Evolutionary conservation across 2,888 invertebrate species (phyloP), one percentile per base, ranked within the genome.

Genomic region (Caenorhabditis angaria): DNA sequence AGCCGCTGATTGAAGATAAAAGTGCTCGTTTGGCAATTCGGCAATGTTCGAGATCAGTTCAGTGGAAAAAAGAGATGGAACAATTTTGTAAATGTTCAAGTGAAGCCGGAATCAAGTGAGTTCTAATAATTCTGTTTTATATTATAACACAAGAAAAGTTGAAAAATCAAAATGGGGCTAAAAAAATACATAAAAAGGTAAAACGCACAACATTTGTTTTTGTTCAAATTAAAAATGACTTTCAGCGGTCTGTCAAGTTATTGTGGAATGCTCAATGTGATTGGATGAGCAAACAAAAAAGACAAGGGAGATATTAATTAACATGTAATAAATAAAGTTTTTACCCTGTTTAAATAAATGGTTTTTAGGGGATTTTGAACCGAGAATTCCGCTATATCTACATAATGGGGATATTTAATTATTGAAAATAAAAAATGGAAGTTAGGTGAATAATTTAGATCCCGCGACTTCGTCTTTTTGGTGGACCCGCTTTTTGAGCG

Each of bases 71-170:
- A 27, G 83, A 83, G 59, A 78, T 83, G 29, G 78, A 75, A 54
- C 73, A 82, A 27, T 65, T 85, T 53, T 85, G 85, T 67, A 73
- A 80, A 41, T 86, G 86, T 62, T 74, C 82, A 22, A 76, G 77
- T 55, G 76, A 74, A 24, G 84, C 85, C 5, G 85, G 85, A 24
- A 77, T 85, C 32, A 74, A 66, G 85, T 85, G 50, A 61, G 82
- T 73, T 12, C 35, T 35, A 62, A 51, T 8, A 47, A 48, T 48
- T 50, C 32, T 50, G 25, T 10, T 24, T 53, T 20, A 22, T 27
- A 32, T 24, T 28, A 24, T 2, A 53, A 35, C 47, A 53, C 5
- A 59, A 28, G 12, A 3, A 24, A 27, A 12, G 1, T 28, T 53
- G n/a, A 5, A 47, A 41, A 55, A 50, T 20, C 10, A 29, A 41